Conservation (phyloP, 2,113 vertebrate genomes). For the Amphiprion ocellaris region DNA sequence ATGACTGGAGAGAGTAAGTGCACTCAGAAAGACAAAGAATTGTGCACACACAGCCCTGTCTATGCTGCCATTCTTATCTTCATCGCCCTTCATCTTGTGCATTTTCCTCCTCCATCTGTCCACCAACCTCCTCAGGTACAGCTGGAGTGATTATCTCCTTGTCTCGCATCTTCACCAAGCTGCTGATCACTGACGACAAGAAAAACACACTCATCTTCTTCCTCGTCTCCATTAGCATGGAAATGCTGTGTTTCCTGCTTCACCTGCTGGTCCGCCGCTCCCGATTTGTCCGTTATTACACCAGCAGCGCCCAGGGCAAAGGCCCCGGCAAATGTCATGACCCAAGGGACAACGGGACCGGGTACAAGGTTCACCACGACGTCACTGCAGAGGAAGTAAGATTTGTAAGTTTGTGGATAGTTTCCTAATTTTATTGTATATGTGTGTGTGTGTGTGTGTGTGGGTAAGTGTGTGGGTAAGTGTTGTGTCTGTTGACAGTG, state of each 20-base stretch:
- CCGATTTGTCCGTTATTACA: constrained; percentile 92
- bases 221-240: constrained; percentile 93
- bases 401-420: constrained; percentile 88
- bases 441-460: background rate
- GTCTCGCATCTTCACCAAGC: constrained; percentile 97
- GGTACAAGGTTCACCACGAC: constrained; percentile 94
- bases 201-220: constrained; percentile 98
- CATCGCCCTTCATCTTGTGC: background rate
- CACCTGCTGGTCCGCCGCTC: constrained; percentile 93
- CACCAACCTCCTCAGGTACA: constrained; percentile 84
- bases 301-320: constrained; percentile 79
- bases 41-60: background rate
- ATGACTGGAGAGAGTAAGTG: constrained; percentile 99
- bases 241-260: constrained; percentile 94
- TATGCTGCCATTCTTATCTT: background rate
- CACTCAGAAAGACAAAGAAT: constrained; percentile 4
- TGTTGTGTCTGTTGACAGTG: background rate
- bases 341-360: constrained; percentile 70
- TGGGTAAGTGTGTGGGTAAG: background rate
- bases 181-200: constrained; percentile 91
- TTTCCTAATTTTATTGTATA: background rate
- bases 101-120: background rate
- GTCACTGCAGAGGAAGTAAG: constrained; percentile 91
- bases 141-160: constrained; percentile 97
- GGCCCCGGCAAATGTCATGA: constrained; percentile 58